Base-by-base conservation (phyloP, 2,797 vertebrate genomes). In the Acestrorhynchus altus region DNA sequence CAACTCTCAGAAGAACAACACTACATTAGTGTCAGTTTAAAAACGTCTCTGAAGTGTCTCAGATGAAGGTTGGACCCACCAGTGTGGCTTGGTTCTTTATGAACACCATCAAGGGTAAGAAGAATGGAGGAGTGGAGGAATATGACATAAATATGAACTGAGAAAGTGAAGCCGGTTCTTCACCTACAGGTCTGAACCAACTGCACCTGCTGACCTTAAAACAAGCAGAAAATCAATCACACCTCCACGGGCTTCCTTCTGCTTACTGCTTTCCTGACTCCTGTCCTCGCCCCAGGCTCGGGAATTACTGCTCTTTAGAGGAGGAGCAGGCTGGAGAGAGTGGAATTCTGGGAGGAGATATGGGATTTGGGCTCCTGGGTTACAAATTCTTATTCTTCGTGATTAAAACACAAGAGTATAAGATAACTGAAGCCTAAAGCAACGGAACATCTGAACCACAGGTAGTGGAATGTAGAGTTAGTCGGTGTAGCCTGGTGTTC, bases 241-340 rank as follows among this genome's bases (percentile, higher is more conserved):
- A 26, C 13, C 22, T 67, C 40, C n/a, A 63, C 31, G 35, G 26
- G 40, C 39, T 24, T 65, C 56, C 49, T 49, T 49, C 28, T n/a
- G 24, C 9, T 42, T 68, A 51, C 28, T 6, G 57, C 46, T 61
- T 63, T 49, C 1, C 18, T 71, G 68, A n/a, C n/a, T n/a, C n/a
- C n/a, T n/a, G 31, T 67, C 65, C 40, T 57, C 46, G 47, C 31
- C 39, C 60, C 16, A 42, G 42, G 12, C 49, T 64, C 49, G 61
- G 59, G 77, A 72, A 76, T 66, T 24, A 66, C 35, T 82, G 78
- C 76, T 80, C 68, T 84, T 82, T 80, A 59, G 69, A 69, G 60
- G 51, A n/a, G 13, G 31, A 20, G 47, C 15, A 63, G 56, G 61
- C 16, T 61, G 28, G 40, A 70, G 73, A 54, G 46, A 75, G 61